phyloP scores from a whole-genome alignment of 1,140 invertebrate species.

The Tribolium madens region DNA sequence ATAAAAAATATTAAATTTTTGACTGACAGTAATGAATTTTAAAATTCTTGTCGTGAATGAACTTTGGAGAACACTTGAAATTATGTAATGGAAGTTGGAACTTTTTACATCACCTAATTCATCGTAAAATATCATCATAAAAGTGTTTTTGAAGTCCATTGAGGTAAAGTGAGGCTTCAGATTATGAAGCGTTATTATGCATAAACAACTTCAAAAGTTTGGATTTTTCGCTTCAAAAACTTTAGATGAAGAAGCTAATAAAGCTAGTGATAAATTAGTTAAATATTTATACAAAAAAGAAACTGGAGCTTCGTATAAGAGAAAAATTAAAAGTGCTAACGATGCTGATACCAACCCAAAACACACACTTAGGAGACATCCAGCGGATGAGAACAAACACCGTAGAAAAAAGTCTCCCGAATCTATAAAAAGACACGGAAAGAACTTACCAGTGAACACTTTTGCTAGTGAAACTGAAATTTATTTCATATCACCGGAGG shows the following conservation, averaged over 20 bases:
- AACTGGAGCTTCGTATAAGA: not conserved
- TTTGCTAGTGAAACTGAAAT: slow-evolving; percentile 1
- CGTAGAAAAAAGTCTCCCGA: slow-evolving; percentile 3
- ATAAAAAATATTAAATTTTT: not conserved
- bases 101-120: not conserved
- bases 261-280: not conserved
- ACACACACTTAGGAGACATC: not conserved
- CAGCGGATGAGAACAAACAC: not conserved
- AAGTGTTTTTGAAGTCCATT: too few species aligned
- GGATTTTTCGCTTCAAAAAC: slow-evolving; percentile 17
- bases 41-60: not conserved
- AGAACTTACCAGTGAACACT: not conserved
- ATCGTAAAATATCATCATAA: not conserved
- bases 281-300: slow-evolving; percentile 15
- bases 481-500: slow-evolving; percentile 5
- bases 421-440: not conserved
- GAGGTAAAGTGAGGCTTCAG: not conserved
- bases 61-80: not conserved
- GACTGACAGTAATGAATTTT: slow-evolving; percentile 26
- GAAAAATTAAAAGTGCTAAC: slow-evolving; percentile 7
- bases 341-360: not conserved
- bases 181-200: slow-evolving; percentile 3
- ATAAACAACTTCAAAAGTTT: slow-evolving; percentile 29
- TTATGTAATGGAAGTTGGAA: slow-evolving; percentile 23
- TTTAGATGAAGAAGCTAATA: slow-evolving; percentile 4